Base-by-base conservation (phyloP, 2,888 invertebrate species). In the Lucinisca nassula region DNA sequence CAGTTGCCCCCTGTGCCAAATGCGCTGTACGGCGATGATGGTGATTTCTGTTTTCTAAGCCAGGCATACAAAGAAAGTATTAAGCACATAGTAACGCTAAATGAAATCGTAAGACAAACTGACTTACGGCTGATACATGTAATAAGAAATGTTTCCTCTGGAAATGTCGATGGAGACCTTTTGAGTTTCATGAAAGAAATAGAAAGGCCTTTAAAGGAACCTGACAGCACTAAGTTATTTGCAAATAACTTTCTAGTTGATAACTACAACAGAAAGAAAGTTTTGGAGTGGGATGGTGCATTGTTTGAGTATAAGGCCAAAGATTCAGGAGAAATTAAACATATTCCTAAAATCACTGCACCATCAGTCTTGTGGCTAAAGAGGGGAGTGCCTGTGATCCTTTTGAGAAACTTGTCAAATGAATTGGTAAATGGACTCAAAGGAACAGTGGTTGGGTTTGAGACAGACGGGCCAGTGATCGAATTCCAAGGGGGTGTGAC, bases 1-100 rank as follows among this genome's bases (percentile, higher is more conserved):
- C 88, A 83, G 40, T 35, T 88, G 30, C 80, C 81, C 0, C 88
- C 88, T 45, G 88, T 88, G 8, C 75, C 85, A 32, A 80, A 85
- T 75, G 21, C 58, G 0, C 51, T 75, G 12, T 80, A 84, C 14
- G 14, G 21, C 81, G 87, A 84, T 75, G 17, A 27, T 40, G 87
- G 83, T 14, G 35, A 61, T 12, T 85, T 35, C n/a, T 83, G 78
- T 70, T 85, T 83, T 72, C n/a, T 40, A 55, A 79, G 83, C 67
- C 24, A 67, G 1, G 24, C 80, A 30, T 79, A 67, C 45, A 6
- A 51, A 17, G 55, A n/a, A 72, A 40, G n/a, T 6, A 38, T 72
- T 21, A 37, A 37, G 14, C 83, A 83, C 30, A 55, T 14, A 49
- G 75, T 83, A 14, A 21, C 17, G 12, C 79, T 82, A 4, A 49